phyloP scores from a whole-genome alignment of 1,140 invertebrate species.

The Heliconius hermathena region DNA sequence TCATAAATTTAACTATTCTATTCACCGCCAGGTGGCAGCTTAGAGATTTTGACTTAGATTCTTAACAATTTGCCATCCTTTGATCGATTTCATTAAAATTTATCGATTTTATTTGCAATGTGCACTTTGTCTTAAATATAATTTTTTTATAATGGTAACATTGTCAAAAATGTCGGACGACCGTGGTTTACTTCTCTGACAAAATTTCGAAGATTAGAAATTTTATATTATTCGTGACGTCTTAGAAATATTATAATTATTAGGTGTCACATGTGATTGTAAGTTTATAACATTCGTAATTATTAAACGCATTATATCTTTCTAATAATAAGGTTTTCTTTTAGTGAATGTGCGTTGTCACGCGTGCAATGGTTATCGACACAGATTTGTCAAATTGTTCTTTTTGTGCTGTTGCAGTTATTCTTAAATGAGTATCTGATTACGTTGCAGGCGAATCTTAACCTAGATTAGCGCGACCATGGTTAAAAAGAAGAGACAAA shows the following conservation, averaged over 20 bases:
- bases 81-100: constrained; percentile 26
- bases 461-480: constrained; percentile 68
- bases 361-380: constrained; percentile 79
- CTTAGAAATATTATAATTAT: constrained; percentile 50
- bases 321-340: constrained; percentile 22
- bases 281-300: constrained; percentile 50
- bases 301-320: constrained; percentile 5
- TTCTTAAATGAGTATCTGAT: constrained; percentile 78
- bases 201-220: constrained; percentile 60
- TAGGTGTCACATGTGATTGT: constrained; percentile 67
- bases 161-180: constrained; percentile 71
- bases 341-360: constrained; percentile 76
- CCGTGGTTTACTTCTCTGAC: constrained; percentile 72
- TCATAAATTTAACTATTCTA: constrained; percentile 64
- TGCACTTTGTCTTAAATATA: constrained; percentile 21
- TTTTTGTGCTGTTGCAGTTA: constrained; percentile 76
- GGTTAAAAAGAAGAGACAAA: constrained; percentile 86
- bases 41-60: constrained; percentile 28
- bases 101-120: constrained; percentile 31
- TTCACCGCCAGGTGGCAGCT: constrained; percentile 50
- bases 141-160: constrained; percentile 49
- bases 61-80: constrained; percentile 26
- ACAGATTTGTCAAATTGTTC: constrained; percentile 78
- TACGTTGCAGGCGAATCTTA: constrained; percentile 71
- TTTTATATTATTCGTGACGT: constrained; percentile 48